Percentiles rank a stretch among this genome's conserved stretches.
Conservation (phyloP, 2,888 invertebrate genomes). For the Cyclophora albipunctata region DNA sequence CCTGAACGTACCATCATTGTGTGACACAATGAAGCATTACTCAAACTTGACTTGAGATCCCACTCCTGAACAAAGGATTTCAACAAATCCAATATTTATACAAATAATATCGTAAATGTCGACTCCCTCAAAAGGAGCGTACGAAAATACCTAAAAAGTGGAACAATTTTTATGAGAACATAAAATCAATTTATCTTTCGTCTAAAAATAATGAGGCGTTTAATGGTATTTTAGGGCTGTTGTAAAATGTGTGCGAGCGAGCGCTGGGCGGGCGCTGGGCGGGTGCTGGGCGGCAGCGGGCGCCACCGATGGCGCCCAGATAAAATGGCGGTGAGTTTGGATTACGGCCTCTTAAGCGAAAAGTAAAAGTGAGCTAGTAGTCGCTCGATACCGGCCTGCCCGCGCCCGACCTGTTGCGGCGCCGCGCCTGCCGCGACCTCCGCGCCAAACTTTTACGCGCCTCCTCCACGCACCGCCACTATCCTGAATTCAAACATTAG, state of each 20-base stretch:
- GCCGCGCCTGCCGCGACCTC: slow-evolving; percentile 38
- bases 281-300: slow-evolving; percentile 1
- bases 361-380: slow-evolving; percentile 48
- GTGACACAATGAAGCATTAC: too few species aligned
- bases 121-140: too few species aligned
- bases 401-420: slow-evolving; percentile 55
- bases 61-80: too few species aligned
- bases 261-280: not conserved
- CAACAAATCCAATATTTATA: too few species aligned
- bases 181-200: slow-evolving; percentile 3
- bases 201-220: slow-evolving; percentile 11
- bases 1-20: too few species aligned
- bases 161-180: too few species aligned
- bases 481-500: slow-evolving; percentile 10
- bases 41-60: too few species aligned
- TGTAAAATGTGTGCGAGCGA: slow-evolving; percentile 9
- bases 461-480: slow-evolving; percentile 24
- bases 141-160: too few species aligned
- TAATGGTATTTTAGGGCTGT: slow-evolving; percentile 5
- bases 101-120: too few species aligned
- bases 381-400: slow-evolving; percentile 45
- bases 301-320: slow-evolving; percentile 12
- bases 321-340: slow-evolving; percentile 52
- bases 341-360: slow-evolving; percentile 43
- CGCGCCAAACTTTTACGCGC: slow-evolving; percentile 50